Evolutionary conservation across 2,797 vertebrate species (phyloP), one percentile per base, ranked within the genome.

Genomic region (Lutjanus campechanus): DNA sequence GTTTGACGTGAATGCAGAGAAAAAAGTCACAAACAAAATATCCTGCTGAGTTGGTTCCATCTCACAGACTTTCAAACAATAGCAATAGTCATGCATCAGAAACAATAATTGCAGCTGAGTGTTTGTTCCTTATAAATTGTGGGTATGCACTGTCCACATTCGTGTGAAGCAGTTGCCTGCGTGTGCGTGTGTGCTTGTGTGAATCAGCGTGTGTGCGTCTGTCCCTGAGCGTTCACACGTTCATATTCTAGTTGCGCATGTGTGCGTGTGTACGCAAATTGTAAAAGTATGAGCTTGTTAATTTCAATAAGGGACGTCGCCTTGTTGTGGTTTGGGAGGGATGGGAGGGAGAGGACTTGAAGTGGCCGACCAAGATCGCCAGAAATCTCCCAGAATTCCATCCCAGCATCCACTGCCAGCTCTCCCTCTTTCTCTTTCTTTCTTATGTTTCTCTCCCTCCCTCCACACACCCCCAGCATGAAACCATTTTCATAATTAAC

Each of bases 201-300:
- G 78, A 83, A 85, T 86, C 82, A 70, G 53, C 43, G 65, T 58
- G 54, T 66, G 71, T 51, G 58, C 19, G 55, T 64, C 10, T 77
- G 76, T 85, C 83, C 63, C 70, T 59, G 60, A 84, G 85, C 49
- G 1, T 84, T 91, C 84, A 90, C 87, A 86, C 89, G 43, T 91
- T 85, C 80, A 63, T 82, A 66, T 73, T 86, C 15, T 56, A 79
- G 69, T 76, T 72, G 81, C 60, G 77, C 64, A 73, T 86, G 87
- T 81, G 90, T 89, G 90, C 89, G 91, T 94, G 92, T 89, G 92
- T 94, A 93, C 70, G 90, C 92, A 92, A 92, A 94, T 94, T 91
- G 92, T 92, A 91, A 94, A 96, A 96, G 94, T 92, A 96, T 95
- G 94, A 93, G 95, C 95, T 93, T 94, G 94, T 95, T 96, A 95